phyloP scores from a whole-genome alignment of 2,113 vertebrate genomes.

The Coregonus clupeaformis region DNA sequence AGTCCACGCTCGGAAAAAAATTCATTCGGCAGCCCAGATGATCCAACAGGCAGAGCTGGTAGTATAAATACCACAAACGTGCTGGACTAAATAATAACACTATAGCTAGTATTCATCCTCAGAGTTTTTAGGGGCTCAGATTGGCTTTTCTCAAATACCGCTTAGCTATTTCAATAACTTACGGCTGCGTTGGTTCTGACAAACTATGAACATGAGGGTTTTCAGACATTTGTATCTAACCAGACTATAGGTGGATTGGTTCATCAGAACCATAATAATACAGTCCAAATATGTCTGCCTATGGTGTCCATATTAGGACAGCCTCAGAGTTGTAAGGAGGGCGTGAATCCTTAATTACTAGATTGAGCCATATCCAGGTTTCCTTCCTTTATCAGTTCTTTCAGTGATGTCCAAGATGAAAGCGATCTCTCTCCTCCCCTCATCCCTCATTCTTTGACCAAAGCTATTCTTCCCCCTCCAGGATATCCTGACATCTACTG shows the following conservation, averaged over 20 bases:
- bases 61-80: neutral
- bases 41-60: neutral
- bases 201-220: neutral
- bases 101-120: neutral
- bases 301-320: too few species aligned
- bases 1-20: slow-evolving; percentile 33
- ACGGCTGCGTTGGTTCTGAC: neutral
- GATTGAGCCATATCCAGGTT: slow-evolving; percentile 7
- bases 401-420: slow-evolving; percentile 30
- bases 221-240: neutral
- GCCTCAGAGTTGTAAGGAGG: too few species aligned
- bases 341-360: slow-evolving; percentile 11
- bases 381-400: slow-evolving; percentile 12
- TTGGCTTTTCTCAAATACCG: neutral
- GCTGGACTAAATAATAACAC: neutral
- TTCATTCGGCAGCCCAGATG: neutral
- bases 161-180: neutral
- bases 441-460: slow-evolving; percentile 5
- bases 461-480: too few species aligned
- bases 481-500: slow-evolving; percentile 25
- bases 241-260: neutral
- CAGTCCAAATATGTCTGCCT: too few species aligned
- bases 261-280: neutral
- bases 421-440: slow-evolving; percentile 27
- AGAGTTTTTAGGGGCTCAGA: neutral